Conservation (phyloP, 2,113 vertebrate species). For the Aegotheles bennettii region DNA sequence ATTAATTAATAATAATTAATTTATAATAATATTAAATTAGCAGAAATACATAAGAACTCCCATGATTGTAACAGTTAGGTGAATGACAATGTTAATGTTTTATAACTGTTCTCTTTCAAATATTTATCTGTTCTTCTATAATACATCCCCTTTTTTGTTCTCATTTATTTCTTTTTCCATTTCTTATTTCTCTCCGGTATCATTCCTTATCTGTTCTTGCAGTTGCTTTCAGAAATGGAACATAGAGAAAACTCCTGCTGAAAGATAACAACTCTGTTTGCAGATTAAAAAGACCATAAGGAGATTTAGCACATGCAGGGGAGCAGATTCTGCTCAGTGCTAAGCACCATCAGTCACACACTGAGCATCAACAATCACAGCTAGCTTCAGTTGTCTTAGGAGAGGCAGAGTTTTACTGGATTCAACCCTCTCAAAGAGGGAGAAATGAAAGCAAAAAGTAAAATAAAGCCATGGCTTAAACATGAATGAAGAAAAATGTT, state of each 20-base stretch:
- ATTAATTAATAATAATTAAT: no score
- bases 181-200: conserved; percentile 26
- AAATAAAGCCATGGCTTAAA: background rate
- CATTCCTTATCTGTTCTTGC: conserved; percentile 5
- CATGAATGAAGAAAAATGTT: background rate
- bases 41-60: background rate
- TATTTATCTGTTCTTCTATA: background rate
- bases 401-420: background rate
- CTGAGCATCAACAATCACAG: background rate
- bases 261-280: conserved; percentile 41
- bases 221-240: conserved; percentile 30
- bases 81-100: background rate
- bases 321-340: background rate
- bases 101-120: background rate
- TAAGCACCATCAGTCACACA: background rate
- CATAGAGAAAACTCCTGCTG: background rate
- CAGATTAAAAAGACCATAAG: conserved; percentile 16
- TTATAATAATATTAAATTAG: background rate
- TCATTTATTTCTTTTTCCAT: background rate
- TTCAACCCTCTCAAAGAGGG: background rate
- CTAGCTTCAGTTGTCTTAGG: background rate
- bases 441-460: background rate
- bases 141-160: background rate
- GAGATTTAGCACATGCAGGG: conserved; percentile 1
- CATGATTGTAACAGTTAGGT: background rate